These are phyloP conservation scores for Enteromius treurensis DNA, from an alignment of 2,797 vertebrate species.

Conservation along the genomic window DNA sequence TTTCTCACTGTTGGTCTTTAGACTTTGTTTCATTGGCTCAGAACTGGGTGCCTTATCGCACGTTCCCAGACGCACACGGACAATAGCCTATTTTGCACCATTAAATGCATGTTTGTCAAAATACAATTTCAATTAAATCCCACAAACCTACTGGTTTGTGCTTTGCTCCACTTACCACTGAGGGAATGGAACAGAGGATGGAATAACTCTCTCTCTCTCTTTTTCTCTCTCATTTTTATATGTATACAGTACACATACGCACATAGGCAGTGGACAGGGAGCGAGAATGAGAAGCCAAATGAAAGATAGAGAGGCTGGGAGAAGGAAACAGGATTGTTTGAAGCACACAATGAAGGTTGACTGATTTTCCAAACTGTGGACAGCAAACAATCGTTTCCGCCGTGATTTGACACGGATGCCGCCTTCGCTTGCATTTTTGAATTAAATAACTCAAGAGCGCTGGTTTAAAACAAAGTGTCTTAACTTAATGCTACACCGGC, in stretches of 20 bases:
- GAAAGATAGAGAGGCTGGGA: slow-evolving; percentile 27
- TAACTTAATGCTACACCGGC: neutral
- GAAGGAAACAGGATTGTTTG: slow-evolving; percentile 43
- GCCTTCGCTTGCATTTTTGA: slow-evolving; percentile 6
- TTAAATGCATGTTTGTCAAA: slow-evolving; percentile 85
- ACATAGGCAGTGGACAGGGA: neutral
- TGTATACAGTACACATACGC: neutral
- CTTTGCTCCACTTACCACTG: slow-evolving; percentile 64
- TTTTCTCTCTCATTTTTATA: neutral
- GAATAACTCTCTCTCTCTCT: slow-evolving; percentile 45
- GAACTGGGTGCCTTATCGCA: slow-evolving; percentile 80
- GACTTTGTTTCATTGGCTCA: slow-evolving; percentile 79
- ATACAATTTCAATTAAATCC: slow-evolving; percentile 84
- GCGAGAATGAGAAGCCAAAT: neutral
- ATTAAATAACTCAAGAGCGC: slow-evolving; percentile 29
- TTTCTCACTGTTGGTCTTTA: slow-evolving; percentile 61
- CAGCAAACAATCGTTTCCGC: slow-evolving; percentile 7
- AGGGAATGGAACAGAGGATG: slow-evolving; percentile 40
- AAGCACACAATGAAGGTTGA: slow-evolving; percentile 36
- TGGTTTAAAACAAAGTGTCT: slow-evolving; percentile 45
- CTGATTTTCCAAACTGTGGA: slow-evolving; percentile 43
- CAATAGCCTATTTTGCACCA: slow-evolving; percentile 82
- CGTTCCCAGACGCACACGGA: slow-evolving; percentile 77
- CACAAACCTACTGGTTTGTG: slow-evolving; percentile 65
- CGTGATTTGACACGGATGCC: slow-evolving; percentile 29